These are phyloP conservation scores for Myotis daubentonii DNA, from an alignment of 2,797 vertebrate genomes.

Conservation along the genomic window DNA sequence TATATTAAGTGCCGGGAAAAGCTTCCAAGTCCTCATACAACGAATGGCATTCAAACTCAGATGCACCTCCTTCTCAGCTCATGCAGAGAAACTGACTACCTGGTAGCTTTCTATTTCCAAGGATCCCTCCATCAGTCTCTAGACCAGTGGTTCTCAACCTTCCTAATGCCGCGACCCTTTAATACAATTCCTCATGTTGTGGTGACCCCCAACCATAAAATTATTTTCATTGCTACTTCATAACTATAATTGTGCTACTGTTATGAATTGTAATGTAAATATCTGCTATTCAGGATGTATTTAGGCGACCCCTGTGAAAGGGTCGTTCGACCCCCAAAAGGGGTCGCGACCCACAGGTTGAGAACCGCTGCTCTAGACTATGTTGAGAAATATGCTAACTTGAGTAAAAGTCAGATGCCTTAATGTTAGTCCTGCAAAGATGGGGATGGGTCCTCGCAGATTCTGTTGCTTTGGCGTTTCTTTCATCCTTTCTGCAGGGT, in stretches of 20 bases:
- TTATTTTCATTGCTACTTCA: too few relatives aligned
- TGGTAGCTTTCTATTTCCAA: neutral
- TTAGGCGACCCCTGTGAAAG: too few relatives aligned
- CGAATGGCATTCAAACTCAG: slow-evolving; percentile 36
- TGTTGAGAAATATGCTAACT: neutral
- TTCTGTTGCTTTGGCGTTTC: neutral
- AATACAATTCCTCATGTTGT: too few relatives aligned
- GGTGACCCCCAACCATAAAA: too few relatives aligned
- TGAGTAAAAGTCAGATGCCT: neutral
- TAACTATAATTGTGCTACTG: too few relatives aligned
- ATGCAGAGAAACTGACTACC: neutral
- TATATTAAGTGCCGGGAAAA: neutral
- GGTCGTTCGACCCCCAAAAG: too few relatives aligned
- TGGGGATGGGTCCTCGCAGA: neutral
- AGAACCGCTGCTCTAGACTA: neutral
- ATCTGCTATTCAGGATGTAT: too few relatives aligned
- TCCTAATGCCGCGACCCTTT: too few relatives aligned
- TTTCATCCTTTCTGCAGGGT: neutral
- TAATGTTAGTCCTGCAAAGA: neutral
- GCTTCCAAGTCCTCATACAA: neutral
- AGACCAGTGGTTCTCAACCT: too few relatives aligned
- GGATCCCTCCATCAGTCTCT: neutral
- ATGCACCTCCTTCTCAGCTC: neutral
- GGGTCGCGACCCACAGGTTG: too few relatives aligned
- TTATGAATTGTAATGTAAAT: too few relatives aligned